phyloP scores from a whole-genome alignment of 1,140 invertebrate genomes.

The Cryptotermes secundus region DNA sequence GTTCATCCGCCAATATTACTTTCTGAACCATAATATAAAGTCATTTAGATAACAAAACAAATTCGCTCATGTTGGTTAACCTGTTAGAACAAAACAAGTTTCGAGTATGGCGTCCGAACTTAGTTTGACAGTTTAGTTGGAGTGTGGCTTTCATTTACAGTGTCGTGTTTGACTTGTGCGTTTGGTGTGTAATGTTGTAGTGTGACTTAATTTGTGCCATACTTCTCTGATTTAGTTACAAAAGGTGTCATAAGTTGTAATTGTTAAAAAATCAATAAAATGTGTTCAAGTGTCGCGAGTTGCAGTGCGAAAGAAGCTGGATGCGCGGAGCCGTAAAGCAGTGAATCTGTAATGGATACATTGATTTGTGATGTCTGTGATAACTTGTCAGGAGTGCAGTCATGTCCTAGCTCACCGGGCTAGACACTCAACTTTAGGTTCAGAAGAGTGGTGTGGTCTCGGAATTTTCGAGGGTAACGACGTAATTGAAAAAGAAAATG shows the following conservation, averaged over 20 bases:
- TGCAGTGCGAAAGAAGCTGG: background rate
- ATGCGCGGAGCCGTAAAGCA: background rate
- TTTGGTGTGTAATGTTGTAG: background rate
- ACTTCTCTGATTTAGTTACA: background rate
- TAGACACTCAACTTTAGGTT: background rate
- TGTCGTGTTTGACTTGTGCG: background rate
- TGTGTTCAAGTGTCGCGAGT: background rate
- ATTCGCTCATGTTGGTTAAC: background rate
- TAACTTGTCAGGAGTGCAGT: background rate
- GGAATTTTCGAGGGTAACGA: background rate
- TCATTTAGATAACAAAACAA: no score
- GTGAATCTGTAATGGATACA: background rate
- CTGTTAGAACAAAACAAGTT: background rate
- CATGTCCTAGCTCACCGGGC: background rate
- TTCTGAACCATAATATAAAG: no score
- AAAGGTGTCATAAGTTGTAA: background rate
- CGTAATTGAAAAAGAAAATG: background rate
- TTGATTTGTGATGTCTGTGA: constrained; percentile 9
- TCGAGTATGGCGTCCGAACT: constrained; percentile 9
- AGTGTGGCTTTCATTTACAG: background rate
- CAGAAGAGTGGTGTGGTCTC: background rate
- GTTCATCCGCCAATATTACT: no score
- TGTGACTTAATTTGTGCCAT: background rate
- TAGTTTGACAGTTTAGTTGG: constrained; percentile 25
- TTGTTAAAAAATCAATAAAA: constrained; percentile 4